Conservation (phyloP, 2,113 vertebrate genomes). For the Pseudopipra pipra region DNA sequence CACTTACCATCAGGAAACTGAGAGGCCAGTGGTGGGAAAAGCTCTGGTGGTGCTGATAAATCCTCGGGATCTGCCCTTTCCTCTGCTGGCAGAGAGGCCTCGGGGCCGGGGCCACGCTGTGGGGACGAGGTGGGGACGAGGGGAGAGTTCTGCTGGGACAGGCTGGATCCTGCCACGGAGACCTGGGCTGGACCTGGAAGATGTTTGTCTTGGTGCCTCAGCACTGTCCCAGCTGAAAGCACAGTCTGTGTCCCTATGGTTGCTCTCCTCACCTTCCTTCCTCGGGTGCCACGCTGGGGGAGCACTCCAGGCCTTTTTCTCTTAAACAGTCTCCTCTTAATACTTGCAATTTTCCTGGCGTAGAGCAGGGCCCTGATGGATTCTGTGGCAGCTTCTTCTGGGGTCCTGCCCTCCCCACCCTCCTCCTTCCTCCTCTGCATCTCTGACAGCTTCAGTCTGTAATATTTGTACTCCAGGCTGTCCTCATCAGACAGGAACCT, state of each 20-base stretch:
- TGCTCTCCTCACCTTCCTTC: conserved; percentile 39
- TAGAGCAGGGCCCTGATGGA: conserved; percentile 72
- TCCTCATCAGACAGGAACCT: conserved; percentile 78
- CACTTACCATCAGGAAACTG: conserved; percentile 65
- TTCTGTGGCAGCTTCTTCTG: conserved; percentile 13
- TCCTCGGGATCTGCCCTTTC: neutral
- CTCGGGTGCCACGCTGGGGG: neutral
- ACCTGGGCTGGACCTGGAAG: neutral
- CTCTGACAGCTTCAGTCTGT: conserved; percentile 72
- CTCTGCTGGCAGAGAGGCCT: neutral
- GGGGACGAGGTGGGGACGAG: neutral
- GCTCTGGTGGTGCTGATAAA: neutral
- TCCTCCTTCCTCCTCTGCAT: conserved; percentile 22
- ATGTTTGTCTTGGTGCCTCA: conserved; percentile 30
- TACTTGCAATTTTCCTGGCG: conserved; percentile 55
- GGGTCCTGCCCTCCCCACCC: neutral
- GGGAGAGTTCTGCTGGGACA: neutral
- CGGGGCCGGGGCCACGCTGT: neutral
- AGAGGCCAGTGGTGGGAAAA: neutral
- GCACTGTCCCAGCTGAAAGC: conserved; percentile 51
- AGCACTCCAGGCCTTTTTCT: conserved; percentile 14
- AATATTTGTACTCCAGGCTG: conserved; percentile 79
- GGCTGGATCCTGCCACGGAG: neutral
- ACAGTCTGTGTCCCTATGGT: conserved; percentile 65
- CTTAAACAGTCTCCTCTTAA: conserved; percentile 71